These are phyloP conservation scores for Grapholita molesta DNA, from an alignment of 1,140 invertebrate species.

Conservation along the genomic window DNA sequence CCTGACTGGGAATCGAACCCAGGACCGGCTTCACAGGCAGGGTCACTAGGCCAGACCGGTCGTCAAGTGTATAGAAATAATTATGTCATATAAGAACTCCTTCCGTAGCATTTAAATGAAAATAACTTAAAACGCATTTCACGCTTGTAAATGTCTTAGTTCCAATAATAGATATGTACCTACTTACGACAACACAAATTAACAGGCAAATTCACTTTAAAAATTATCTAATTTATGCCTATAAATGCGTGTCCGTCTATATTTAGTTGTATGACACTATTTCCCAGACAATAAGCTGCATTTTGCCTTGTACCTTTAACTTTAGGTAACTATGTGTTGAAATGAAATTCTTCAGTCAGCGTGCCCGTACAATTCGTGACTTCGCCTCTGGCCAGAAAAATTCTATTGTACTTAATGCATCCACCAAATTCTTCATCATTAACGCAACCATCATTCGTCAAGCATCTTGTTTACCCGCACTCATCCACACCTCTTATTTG, in stretches of 20 bases:
- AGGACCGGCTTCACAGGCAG: no score
- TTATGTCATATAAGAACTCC: no score
- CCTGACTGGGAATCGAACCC: no score
- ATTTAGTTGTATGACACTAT: neutral
- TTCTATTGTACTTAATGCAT: conserved; percentile 71
- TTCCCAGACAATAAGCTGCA: neutral
- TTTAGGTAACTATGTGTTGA: conserved; percentile 37
- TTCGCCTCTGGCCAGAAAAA: conserved; percentile 67
- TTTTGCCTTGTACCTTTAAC: neutral
- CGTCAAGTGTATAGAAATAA: no score
- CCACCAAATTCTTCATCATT: conserved; percentile 69
- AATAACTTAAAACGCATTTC: neutral
- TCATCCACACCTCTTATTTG: conserved; percentile 29
- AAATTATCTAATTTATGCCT: neutral
- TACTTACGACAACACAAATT: neutral
- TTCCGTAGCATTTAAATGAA: neutral
- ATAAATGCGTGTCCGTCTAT: neutral
- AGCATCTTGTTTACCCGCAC: conserved; percentile 38
- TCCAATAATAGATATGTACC: neutral
- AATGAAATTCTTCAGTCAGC: conserved; percentile 35
- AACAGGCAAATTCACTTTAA: neutral
- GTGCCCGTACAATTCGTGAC: conserved; percentile 45
- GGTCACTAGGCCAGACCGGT: no score
- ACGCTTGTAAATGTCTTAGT: neutral
- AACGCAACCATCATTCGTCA: conserved; percentile 47